Base-by-base conservation (phyloP, 2,797 vertebrate genomes). In the Myripristis murdjan region DNA sequence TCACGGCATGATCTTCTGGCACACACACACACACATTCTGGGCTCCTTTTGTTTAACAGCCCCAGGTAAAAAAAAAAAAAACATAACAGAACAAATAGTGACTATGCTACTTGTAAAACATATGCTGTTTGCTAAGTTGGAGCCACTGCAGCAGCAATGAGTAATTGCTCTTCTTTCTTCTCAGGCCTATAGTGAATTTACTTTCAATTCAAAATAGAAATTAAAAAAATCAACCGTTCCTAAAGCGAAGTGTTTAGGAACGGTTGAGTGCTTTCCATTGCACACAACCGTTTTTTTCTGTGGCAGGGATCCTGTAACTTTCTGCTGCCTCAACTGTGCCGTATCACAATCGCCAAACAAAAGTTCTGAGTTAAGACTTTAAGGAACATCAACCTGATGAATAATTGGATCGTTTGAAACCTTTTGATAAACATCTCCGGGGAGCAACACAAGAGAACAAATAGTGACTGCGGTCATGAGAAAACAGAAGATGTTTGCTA, bases 1-100 rank as follows among this genome's bases (percentile, higher is more conserved):
- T 88, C 70, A 79, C 74, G 65, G 63, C 22, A 54, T 57, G 55
- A 71, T 65, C 22, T 46, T 48, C 71, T 55, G 28, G 67, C n/a
- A n/a, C n/a, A n/a, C n/a, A n/a, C n/a, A n/a, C n/a, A n/a, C 79
- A 75, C 64, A 57, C 70, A 67, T 56, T 83, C 70, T 70, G 70
- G 57, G 47, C 61, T 70, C 46, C 67, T 82, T 64, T 70, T 81
- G 59, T 73, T 77, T 58, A 53, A 43, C 10, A 43, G 16, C 55
- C 24, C 26, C 47, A 39, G 63, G 66, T 70, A n/a, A n/a, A n/a
- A n/a, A 47, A 63, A 82, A n/a, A n/a, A n/a, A n/a, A 47, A 63
- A 82, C 60, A 61, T 48, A 52, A 48, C 35, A 71, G 60, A 80
- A 77, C 76, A 86, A 87, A 89, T n/a, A 89, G 64, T 60, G 57